Conservation (phyloP, 2,797 vertebrate genomes). For the Oreonectes daqikongensis region DNA sequence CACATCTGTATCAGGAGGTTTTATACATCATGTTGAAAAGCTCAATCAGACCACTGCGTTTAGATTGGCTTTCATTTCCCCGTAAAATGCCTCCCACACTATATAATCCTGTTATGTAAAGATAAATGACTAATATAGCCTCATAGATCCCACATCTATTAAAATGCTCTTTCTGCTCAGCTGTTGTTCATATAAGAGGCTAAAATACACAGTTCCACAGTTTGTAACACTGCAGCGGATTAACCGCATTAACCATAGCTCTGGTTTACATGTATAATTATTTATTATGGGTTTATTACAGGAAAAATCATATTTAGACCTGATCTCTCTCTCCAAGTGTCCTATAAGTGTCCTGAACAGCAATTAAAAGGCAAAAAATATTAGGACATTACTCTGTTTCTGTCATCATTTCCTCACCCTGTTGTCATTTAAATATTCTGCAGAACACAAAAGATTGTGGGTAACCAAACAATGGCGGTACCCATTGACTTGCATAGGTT, state of each 20-base stretch:
- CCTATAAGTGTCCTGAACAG: slow-evolving; percentile 17
- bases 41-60: slow-evolving; percentile 38
- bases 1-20: slow-evolving; percentile 25
- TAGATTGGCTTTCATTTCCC: slow-evolving; percentile 47
- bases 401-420: too few relatives aligned
- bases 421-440: too few relatives aligned
- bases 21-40: slow-evolving; percentile 22
- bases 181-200: slow-evolving; percentile 5
- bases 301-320: not conserved
- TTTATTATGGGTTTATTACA: not conserved
- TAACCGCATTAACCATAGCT: slow-evolving; percentile 1
- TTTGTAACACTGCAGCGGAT: not conserved
- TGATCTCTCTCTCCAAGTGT: slow-evolving; percentile 11
- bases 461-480: too few relatives aligned
- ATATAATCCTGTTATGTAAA: slow-evolving; percentile 47
- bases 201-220: not conserved
- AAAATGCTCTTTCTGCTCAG: not conserved
- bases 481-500: too few relatives aligned
- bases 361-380: not conserved
- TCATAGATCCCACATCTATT: slow-evolving; percentile 34
- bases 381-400: not conserved
- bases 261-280: not conserved
- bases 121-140: slow-evolving; percentile 44
- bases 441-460: too few relatives aligned
- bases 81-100: slow-evolving; percentile 37